Base-by-base conservation (phyloP, 2,888 invertebrate genomes). In the Aspidiotus rigidus region DNA sequence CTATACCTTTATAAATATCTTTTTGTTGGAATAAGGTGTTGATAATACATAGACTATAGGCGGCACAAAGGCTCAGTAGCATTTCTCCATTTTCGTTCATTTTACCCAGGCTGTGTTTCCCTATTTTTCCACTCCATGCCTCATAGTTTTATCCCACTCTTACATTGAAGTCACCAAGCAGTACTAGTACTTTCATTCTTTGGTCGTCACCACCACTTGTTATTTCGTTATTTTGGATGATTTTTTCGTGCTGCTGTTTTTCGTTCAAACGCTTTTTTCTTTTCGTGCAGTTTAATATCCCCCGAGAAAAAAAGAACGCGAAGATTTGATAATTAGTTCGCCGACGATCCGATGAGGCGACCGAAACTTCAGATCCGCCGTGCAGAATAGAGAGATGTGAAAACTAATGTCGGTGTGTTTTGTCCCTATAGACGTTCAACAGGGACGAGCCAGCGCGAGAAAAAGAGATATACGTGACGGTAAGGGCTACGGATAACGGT, bases 401-500 rank as follows among this genome's bases (percentile, higher is more conserved):
- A 28, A 28, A 28, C 28, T 28, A 28, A 28, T 28, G 28, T 64
- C 54, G 10, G 17, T 53, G 54, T 64, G 41, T 55, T 15, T 66
- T 44, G 2, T 66, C 44, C 15, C 73, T 69, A 8, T 80, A 90
- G 82, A 81, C 84, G 64, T 89, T 95, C 78, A 93, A 95, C 80
- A 85, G 94, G 73, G 96, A 96, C 77, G 92, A 93, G 76, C 94
- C 94, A 8, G 84, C 85, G 57, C 83, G 88, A 76, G 79, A 93
- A 86, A 79, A 91, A 87, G 80, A 85, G 83, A 71, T 81, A 11
- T 92, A 91, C 76, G 83, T 93, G 63, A 93, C 93, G 44, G 90
- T 96, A 8, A 86, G 91, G 77, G 97, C 93, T 0, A 90, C 89
- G 70, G 97, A 97, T 80, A 90, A 94, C 78, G 97, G 96, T 0